These are phyloP conservation scores for Noctua comes DNA, from an alignment of 2,888 invertebrate species.

Conservation along the genomic window DNA sequence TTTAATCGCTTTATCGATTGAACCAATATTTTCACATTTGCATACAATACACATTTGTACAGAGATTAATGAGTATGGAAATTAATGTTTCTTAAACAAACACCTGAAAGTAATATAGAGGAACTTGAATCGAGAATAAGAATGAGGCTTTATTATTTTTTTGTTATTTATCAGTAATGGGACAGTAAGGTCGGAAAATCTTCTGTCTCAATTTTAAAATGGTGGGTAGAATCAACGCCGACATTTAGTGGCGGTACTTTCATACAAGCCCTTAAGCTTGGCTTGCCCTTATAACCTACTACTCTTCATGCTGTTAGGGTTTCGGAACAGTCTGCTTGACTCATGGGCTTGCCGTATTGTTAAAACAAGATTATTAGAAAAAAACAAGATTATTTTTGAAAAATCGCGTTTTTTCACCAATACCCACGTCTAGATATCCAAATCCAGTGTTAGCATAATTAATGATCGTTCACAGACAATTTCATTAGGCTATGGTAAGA, in stretches of 20 bases:
- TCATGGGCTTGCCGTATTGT: no score
- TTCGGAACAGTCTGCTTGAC: no score
- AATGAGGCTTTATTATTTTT: neutral
- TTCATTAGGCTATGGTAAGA: conserved; percentile 78
- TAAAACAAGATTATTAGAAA: no score
- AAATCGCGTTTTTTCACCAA: neutral
- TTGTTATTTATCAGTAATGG: neutral
- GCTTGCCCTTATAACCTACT: no score
- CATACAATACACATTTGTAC: neutral
- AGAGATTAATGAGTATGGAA: conserved; percentile 9
- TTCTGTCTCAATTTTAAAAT: neutral
- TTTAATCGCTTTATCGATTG: neutral
- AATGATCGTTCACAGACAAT: conserved; percentile 80
- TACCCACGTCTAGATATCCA: conserved; percentile 30
- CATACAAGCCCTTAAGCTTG: no score
- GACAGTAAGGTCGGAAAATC: neutral
- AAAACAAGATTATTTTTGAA: neutral
- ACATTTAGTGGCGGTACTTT: no score
- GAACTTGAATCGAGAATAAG: neutral
- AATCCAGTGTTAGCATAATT: conserved; percentile 72
- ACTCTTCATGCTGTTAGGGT: no score
- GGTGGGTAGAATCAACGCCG: neutral
- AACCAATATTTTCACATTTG: conserved; percentile 27
- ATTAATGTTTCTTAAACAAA: conserved; percentile 9
- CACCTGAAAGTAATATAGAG: neutral